A percentile compares a stretch with the other conserved stretches of the same genome.
Conservation (phyloP, 2,113 vertebrate species). For the Pipra filicauda region DNA sequence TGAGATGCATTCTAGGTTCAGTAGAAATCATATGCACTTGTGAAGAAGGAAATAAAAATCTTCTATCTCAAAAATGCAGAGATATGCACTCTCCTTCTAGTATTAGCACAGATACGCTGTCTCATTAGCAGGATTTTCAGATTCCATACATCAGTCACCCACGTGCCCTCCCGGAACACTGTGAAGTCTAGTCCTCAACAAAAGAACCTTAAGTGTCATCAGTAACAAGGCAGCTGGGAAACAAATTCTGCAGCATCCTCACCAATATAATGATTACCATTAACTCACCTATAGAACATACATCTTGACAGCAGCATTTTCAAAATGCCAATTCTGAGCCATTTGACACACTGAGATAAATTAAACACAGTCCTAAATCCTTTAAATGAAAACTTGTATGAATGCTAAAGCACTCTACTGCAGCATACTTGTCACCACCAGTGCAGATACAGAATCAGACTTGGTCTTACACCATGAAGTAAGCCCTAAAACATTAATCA, state of each 20-base stretch:
- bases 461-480: background rate
- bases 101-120: accelerated
- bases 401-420: background rate
- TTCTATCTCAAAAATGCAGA: background rate
- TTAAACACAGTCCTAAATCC: background rate
- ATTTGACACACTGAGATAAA: background rate
- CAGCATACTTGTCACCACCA: background rate
- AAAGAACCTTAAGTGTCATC: background rate
- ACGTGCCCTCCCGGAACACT: accelerated
- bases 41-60: background rate
- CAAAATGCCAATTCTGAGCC: background rate
- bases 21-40: background rate
- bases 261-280: background rate
- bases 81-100: background rate
- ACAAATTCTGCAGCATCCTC: background rate
- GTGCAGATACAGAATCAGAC: background rate
- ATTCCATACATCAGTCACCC: background rate
- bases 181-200: background rate
- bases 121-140: background rate
- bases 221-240: background rate
- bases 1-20: background rate
- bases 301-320: background rate
- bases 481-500: background rate
- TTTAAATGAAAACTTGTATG: background rate
- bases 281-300: background rate